Evolutionary conservation across 2,797 vertebrate genomes (phyloP), one percentile per base, ranked within the genome.

Genomic region (Danionella dracula): DNA sequence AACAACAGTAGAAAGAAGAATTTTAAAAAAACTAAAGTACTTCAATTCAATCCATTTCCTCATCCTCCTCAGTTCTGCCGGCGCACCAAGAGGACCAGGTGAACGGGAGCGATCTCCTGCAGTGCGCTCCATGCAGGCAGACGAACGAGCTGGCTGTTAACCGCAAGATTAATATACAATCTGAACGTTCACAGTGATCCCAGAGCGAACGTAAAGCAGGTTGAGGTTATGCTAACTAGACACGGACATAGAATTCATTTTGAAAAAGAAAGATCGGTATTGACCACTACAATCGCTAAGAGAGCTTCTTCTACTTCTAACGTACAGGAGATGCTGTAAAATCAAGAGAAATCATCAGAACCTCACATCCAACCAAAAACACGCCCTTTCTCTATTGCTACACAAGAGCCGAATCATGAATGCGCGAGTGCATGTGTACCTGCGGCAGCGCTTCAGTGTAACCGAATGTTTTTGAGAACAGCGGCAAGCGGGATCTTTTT

Each of bases 41-140:
- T n/a, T n/a, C n/a, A n/a, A 27, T 27, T 27, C 3, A 27, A 6
- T 6, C 23, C 23, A 27, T 27, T 6, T 27, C n/a, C n/a, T n/a
- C n/a, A 6, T 27, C 23, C 23, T 27, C 23, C 23, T 3, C 23
- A 27, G 23, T 27, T 3, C 23, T 27, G 23, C 23, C 6, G 3
- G 23, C 23, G 23, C 6, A 27, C 23, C 23, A 27, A 27, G 6
- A 27, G 23, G 6, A 27, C 23, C 23, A 3, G 6, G 6, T 3
- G 23, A 27, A 27, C 3, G 23, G 6, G 23, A 27, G 23, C 23
- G 6, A 6, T 27, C 23, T 27, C 6, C 23, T 27, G 23, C 6
- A 6, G 23, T 88, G 88, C 88, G 88, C 87, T 89, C 87, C 80
- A 45, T 48, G 17, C 57, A 23, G n/a, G n/a, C n/a, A n/a, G n/a